phyloP scores from a whole-genome alignment of 2,888 invertebrate genomes.

The Scrobipalpa costella region DNA sequence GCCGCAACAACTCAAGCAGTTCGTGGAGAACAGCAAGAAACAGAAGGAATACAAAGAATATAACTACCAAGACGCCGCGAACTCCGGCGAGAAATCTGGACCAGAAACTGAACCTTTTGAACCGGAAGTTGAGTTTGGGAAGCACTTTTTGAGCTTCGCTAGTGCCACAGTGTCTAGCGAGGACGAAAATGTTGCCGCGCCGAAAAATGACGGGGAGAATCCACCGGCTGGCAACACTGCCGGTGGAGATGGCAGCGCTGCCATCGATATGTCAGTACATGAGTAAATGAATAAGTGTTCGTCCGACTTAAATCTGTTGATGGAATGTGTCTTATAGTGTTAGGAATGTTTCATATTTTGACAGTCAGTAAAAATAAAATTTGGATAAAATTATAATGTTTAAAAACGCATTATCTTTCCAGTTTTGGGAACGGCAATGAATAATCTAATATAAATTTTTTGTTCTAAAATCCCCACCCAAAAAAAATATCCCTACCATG shows the following conservation, averaged over 20 bases:
- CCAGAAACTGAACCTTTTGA: slow-evolving; percentile 53
- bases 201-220: slow-evolving; percentile 40
- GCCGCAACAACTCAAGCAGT: slow-evolving; percentile 80
- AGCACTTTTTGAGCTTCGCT: slow-evolving; percentile 62
- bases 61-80: slow-evolving; percentile 40
- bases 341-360: slow-evolving; percentile 25
- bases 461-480: background rate
- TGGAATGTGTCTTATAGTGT: slow-evolving; percentile 20
- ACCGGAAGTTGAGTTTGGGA: slow-evolving; percentile 66
- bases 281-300: slow-evolving; percentile 42
- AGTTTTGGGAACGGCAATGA: background rate
- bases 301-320: slow-evolving; percentile 8
- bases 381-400: background rate
- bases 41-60: slow-evolving; percentile 64
- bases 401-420: background rate
- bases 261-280: slow-evolving; percentile 64
- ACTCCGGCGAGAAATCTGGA: slow-evolving; percentile 47
- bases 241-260: slow-evolving; percentile 47
- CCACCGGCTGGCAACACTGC: slow-evolving; percentile 37
- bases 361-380: background rate
- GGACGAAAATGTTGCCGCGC: slow-evolving; percentile 50
- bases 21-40: slow-evolving; percentile 78
- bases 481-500: too few relatives aligned
- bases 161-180: slow-evolving; percentile 59
- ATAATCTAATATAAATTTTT: background rate